Evolutionary conservation across 2,113 vertebrate species (phyloP).

Genomic region (Egretta garzetta): DNA sequence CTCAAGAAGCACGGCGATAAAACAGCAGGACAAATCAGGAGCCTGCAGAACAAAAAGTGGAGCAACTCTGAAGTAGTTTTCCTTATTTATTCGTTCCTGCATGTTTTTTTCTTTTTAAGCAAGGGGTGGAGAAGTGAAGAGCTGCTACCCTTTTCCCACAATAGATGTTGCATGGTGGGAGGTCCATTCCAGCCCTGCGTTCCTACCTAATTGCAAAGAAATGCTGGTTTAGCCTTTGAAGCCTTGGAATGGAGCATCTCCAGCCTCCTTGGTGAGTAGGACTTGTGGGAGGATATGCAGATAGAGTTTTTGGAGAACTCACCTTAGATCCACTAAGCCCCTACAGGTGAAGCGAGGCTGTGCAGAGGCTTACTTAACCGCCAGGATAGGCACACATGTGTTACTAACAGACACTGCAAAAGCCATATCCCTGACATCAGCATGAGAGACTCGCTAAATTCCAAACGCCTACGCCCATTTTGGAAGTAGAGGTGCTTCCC

Average conservation of each 20-base stretch:
- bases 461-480: not conserved
- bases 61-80: not conserved
- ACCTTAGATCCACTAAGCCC: not conserved
- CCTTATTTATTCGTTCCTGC: not conserved
- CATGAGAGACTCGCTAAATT: not conserved
- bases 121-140: not conserved
- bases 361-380: not conserved
- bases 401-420: not conserved
- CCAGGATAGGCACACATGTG: not conserved
- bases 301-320: not conserved
- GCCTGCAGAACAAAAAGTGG: not conserved
- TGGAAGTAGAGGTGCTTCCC: not conserved
- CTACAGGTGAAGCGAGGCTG: not conserved
- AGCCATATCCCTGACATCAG: not conserved
- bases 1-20: not conserved
- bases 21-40: not conserved
- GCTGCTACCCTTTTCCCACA: not conserved
- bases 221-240: not conserved
- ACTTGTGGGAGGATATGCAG: not conserved
- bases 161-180: not conserved
- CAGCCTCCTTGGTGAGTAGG: not conserved
- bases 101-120: not conserved
- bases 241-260: not conserved
- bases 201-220: constrained; percentile 12
- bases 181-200: not conserved